A percentile compares a stretch with the other conserved stretches of the same genome.
These are phyloP conservation scores for Sialis fuliginosa DNA, from an alignment of 2,888 invertebrate species.

Conservation along the genomic window DNA sequence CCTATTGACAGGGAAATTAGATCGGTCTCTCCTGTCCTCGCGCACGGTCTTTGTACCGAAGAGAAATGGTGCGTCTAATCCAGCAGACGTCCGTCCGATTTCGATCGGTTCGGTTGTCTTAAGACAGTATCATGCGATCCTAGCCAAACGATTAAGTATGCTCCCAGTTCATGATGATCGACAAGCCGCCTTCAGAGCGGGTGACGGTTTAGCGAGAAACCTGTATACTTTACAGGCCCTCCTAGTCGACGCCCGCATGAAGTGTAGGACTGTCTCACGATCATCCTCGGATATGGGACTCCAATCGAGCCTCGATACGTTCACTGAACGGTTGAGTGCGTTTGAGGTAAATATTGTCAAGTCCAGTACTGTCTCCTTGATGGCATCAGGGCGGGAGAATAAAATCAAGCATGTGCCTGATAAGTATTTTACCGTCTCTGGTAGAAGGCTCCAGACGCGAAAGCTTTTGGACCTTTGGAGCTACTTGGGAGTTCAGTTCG, in stretches of 20 bases:
- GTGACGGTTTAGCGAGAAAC: constrained; percentile 7
- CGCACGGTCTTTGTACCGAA: constrained; percentile 3
- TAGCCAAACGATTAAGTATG: constrained; percentile 3
- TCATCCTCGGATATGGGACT: no score
- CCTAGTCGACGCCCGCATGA: background rate
- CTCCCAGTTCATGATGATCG: background rate
- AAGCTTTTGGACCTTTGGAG: background rate
- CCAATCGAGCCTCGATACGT: no score
- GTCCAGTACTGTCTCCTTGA: no score
- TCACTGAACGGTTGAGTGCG: no score
- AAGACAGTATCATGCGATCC: constrained; percentile 7
- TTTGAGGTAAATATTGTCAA: no score
- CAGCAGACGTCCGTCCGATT: constrained; percentile 6
- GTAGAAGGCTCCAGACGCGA: background rate
- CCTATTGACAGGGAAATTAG: no score
- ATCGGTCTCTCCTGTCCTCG: background rate
- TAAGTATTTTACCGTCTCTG: no score
- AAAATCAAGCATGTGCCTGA: no score
- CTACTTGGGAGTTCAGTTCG: background rate
- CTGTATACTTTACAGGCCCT: constrained; percentile 1
- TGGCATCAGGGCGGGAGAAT: no score
- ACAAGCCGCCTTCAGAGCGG: constrained; percentile 7
- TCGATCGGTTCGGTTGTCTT: constrained; percentile 6
- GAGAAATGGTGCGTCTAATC: background rate
- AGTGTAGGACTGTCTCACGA: constrained; percentile 8